Percentiles rank a stretch among this genome's conserved stretches.
Evolutionary conservation across 2,797 vertebrate species (phyloP).

Genomic region (Myripristis jacobus): DNA sequence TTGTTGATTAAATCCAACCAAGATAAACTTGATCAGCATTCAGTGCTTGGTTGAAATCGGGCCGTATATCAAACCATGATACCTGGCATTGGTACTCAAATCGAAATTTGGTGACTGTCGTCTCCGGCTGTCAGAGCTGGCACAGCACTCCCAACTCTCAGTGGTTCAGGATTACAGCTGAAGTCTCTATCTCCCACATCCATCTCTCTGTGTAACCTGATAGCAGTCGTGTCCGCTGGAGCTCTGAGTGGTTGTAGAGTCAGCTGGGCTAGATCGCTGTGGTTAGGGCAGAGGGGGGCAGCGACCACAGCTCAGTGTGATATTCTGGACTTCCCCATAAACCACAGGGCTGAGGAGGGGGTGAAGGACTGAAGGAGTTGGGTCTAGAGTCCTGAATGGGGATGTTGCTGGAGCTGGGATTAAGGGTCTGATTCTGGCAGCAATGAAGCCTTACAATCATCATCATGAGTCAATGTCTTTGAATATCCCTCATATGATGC

Average conservation of each 20-base stretch:
- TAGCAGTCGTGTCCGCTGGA: constrained; percentile 11
- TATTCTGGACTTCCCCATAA: too few species aligned
- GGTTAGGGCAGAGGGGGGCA: neutral
- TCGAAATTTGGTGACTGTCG: neutral
- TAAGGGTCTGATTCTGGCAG: too few species aligned
- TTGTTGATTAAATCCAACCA: constrained; percentile 20
- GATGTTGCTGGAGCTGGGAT: too few species aligned
- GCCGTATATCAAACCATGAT: too few species aligned
- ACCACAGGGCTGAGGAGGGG: too few species aligned
- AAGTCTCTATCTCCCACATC: constrained; percentile 5
- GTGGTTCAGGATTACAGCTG: neutral
- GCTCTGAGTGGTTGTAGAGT: constrained; percentile 42
- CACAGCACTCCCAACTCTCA: neutral
- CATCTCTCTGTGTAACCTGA: constrained; percentile 53
- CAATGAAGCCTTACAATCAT: too few species aligned
- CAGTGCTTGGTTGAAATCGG: too few species aligned
- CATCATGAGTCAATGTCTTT: too few species aligned
- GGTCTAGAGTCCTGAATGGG: too few species aligned
- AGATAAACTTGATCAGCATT: too few species aligned
- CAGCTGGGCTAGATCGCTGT: constrained; percentile 5
- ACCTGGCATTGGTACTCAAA: neutral
- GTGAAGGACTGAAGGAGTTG: too few species aligned
- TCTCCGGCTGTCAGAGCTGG: too few species aligned
- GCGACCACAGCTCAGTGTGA: neutral
- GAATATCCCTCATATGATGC: neutral